Evolutionary conservation across 1,140 invertebrate genomes (phyloP).

Genomic region (Trichonephila inaurata): DNA sequence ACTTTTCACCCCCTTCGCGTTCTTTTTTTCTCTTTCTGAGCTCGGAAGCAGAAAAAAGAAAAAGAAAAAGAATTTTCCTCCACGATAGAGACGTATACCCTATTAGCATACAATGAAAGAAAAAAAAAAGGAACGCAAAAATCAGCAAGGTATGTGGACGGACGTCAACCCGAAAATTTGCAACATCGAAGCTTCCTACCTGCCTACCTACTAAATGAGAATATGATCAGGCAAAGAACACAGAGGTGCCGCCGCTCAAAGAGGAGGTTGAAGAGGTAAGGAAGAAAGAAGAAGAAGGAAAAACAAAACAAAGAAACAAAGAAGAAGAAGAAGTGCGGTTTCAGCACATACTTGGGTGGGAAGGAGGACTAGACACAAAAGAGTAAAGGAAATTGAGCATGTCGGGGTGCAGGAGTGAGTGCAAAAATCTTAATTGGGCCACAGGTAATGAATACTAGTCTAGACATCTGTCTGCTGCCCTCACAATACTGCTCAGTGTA

Average conservation of each 20-base stretch:
- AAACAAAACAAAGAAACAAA: background rate
- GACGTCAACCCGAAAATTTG: constrained; percentile 28
- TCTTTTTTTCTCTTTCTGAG: background rate
- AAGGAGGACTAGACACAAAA: constrained; percentile 31
- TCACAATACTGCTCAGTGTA: background rate
- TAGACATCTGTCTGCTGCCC: constrained; percentile 35
- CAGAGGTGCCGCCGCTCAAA: background rate
- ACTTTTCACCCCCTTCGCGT: background rate
- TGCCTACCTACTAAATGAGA: constrained; percentile 13
- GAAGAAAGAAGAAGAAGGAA: background rate
- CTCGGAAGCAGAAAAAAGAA: too few relatives aligned
- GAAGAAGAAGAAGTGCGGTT: constrained; percentile 14
- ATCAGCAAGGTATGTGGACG: background rate
- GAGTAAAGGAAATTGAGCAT: constrained; percentile 59
- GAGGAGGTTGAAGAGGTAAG: background rate
- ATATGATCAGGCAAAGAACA: constrained; percentile 11
- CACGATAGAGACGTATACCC: background rate
- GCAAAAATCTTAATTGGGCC: constrained; percentile 60
- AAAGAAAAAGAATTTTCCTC: too few relatives aligned
- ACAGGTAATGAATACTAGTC: constrained; percentile 64
- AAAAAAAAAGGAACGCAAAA: background rate
- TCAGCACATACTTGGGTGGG: constrained; percentile 20
- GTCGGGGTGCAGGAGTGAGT: constrained; percentile 38
- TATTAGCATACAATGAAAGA: constrained; percentile 47
- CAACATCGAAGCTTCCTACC: background rate